phyloP scores from a whole-genome alignment of 2,888 invertebrate genomes.

The Lacanobia oleracea region DNA sequence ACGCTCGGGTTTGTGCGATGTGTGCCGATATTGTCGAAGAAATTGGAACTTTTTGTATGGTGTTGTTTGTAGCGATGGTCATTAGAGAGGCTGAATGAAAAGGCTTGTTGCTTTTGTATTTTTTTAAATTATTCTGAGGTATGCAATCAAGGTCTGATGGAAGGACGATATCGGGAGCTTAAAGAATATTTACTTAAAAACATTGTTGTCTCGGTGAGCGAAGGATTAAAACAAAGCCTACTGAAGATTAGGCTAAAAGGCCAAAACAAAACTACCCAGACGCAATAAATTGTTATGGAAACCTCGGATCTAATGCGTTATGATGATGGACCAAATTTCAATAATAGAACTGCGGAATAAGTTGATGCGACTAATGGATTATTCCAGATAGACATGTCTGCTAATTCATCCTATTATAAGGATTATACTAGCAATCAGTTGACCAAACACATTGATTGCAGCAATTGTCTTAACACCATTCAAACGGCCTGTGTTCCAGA shows the following conservation, averaged over 20 bases:
- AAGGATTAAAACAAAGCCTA: neutral
- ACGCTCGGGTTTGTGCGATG: slow-evolving; percentile 60
- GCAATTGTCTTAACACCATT: slow-evolving; percentile 16
- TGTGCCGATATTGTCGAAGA: slow-evolving; percentile 56
- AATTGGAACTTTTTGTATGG: slow-evolving; percentile 57
- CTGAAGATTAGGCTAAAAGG: neutral
- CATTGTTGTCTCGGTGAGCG: neutral
- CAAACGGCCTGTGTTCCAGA: slow-evolving; percentile 3
- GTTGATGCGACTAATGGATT: neutral
- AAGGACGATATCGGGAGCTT: neutral
- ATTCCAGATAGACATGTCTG: neutral
- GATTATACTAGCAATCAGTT: slow-evolving; percentile 7
- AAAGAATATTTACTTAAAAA: neutral
- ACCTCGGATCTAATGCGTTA: neutral
- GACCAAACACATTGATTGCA: slow-evolving; percentile 2
- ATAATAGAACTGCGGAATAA: slow-evolving; percentile 1
- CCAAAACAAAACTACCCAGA: neutral
- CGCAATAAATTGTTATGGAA: neutral
- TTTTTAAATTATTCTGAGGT: slow-evolving; percentile 10
- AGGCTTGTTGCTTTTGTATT: slow-evolving; percentile 14
- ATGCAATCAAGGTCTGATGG: slow-evolving; percentile 1
- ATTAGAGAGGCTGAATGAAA: slow-evolving; percentile 31
- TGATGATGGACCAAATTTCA: slow-evolving; percentile 11
- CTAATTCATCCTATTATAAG: neutral
- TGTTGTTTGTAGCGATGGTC: slow-evolving; percentile 29